phyloP scores from a whole-genome alignment of 2,113 vertebrate species.

The Acrocephalus kingi region DNA sequence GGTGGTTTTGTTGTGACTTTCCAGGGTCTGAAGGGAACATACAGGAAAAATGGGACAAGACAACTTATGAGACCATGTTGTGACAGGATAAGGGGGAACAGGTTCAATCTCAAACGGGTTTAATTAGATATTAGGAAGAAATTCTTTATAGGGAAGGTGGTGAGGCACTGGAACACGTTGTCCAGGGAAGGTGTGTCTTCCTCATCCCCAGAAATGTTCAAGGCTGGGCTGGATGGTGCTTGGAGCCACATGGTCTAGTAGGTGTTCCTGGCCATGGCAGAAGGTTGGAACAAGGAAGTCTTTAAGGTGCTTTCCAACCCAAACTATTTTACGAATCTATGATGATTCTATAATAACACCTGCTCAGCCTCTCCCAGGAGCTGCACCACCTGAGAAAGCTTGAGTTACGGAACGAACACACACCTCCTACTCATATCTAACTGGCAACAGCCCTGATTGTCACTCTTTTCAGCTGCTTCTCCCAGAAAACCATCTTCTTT shows the following conservation, averaged over 20 bases:
- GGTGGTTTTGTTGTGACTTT: rapidly evolving
- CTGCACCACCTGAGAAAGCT: neutral
- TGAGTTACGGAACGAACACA: neutral
- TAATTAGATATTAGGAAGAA: neutral
- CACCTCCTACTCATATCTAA: neutral
- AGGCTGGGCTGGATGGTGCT: rapidly evolving
- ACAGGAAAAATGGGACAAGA: neutral
- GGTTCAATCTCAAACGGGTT: neutral
- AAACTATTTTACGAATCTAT: neutral
- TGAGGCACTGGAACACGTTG: neutral
- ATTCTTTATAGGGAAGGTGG: too few species aligned
- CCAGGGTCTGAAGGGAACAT: neutral
- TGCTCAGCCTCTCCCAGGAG: neutral
- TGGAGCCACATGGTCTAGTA: neutral
- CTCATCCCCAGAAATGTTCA: too few species aligned
- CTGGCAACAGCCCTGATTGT: neutral
- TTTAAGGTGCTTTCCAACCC: neutral
- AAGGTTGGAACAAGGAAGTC: neutral
- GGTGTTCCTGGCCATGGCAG: too few species aligned
- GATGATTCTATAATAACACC: neutral
- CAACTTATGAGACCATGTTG: neutral
- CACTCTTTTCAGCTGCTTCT: neutral
- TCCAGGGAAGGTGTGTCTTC: neutral
- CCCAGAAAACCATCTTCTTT: neutral
- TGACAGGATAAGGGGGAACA: neutral